phyloP scores from a whole-genome alignment of 2,797 vertebrate genomes.

The Phataginus tricuspis region DNA sequence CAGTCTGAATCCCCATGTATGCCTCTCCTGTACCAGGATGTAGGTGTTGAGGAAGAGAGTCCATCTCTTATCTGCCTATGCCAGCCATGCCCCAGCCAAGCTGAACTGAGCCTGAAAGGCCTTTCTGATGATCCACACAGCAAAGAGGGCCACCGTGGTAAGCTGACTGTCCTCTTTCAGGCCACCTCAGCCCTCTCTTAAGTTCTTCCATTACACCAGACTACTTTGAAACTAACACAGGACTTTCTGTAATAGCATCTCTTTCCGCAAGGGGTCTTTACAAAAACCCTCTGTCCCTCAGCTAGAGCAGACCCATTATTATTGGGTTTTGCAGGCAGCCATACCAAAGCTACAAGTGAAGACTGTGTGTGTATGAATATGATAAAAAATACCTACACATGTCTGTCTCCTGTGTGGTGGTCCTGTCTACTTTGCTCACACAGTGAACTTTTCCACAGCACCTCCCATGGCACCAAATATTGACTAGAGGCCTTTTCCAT shows the following conservation, averaged over 20 bases:
- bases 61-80: constrained; percentile 67
- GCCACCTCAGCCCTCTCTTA: not conserved
- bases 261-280: not conserved
- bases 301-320: not conserved
- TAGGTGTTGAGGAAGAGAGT: constrained; percentile 67
- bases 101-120: constrained; percentile 69
- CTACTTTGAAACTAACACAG: not conserved
- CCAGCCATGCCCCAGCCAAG: constrained; percentile 49
- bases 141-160: constrained; percentile 68
- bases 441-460: not conserved
- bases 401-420: not conserved
- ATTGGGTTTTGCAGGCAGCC: not conserved
- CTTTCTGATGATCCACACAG: constrained; percentile 59
- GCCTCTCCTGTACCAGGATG: constrained; percentile 74
- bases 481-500: not conserved
- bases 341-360: not conserved
- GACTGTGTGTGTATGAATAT: not conserved
- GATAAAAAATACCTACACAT: not conserved
- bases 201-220: not conserved
- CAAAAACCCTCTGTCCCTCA: not conserved
- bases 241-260: not conserved
- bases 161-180: constrained; percentile 65
- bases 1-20: constrained; percentile 61
- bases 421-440: not conserved
- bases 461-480: not conserved